Percentiles rank a stretch among this genome's conserved stretches.
These are phyloP conservation scores for Brachycybe producta DNA, from an alignment of 2,888 invertebrate species.

Conservation along the genomic window DNA sequence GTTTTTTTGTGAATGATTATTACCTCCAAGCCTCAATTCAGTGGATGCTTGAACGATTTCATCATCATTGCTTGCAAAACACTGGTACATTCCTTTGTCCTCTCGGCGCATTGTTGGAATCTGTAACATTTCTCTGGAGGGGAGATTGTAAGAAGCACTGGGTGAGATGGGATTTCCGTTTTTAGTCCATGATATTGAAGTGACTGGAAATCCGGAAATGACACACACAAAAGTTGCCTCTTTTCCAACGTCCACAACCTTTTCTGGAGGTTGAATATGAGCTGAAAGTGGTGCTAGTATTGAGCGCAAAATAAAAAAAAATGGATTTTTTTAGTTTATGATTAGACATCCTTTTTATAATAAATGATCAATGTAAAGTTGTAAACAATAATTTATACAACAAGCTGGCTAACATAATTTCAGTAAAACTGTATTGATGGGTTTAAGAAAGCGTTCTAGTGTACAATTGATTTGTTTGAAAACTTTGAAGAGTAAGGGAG, in stretches of 20 bases:
- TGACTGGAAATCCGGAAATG: constrained; percentile 54
- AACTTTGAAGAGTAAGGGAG: no score
- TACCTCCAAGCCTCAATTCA: constrained; percentile 20
- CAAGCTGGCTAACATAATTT: no score
- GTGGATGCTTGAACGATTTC: constrained; percentile 19
- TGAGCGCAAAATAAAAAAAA: constrained; percentile 6
- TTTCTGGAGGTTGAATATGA: constrained; percentile 17
- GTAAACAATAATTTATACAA: no score
- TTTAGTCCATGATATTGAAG: constrained; percentile 81
- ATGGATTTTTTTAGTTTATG: neutral
- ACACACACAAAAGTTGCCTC: constrained; percentile 31
- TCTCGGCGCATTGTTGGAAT: constrained; percentile 27
- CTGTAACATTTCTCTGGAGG: constrained; percentile 23
- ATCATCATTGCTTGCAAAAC: constrained; percentile 25
- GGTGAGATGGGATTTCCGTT: constrained; percentile 62
- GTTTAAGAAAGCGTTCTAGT: no score
- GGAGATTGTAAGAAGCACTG: constrained; percentile 12
- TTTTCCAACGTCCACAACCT: constrained; percentile 29
- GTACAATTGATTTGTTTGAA: no score
- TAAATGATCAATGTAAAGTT: neutral
- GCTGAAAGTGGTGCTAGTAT: constrained; percentile 16
- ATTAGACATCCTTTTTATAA: neutral
- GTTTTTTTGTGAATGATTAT: no score
- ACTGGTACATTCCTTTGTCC: constrained; percentile 35
- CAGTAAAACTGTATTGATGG: no score